Conservation (phyloP, 2,797 vertebrate species). For the Cetoscarus ocellatus region DNA sequence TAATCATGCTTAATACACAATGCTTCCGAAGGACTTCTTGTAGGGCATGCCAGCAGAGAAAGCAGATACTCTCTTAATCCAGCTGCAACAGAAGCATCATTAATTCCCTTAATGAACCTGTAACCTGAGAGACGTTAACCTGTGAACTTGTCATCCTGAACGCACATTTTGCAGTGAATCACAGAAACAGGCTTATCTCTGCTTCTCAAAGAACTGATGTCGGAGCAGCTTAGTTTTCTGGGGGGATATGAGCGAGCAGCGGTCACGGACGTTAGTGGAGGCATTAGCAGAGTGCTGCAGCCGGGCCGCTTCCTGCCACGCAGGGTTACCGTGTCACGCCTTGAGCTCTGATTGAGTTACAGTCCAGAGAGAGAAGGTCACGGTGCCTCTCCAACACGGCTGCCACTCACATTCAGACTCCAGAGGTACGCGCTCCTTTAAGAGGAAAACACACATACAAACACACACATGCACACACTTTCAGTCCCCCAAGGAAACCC, state of each 20-base stretch:
- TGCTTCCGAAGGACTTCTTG: constrained; percentile 51
- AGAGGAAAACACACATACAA: constrained; percentile 51
- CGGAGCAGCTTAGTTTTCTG: constrained; percentile 67
- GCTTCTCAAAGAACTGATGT: constrained; percentile 59
- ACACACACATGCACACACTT: constrained; percentile 29
- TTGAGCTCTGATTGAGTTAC: constrained; percentile 91
- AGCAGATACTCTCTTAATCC: constrained; percentile 79
- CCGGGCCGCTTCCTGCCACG: constrained; percentile 76
- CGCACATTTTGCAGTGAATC: constrained; percentile 77
- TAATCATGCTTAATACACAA: constrained; percentile 56
- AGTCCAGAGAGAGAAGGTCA: constrained; percentile 87
- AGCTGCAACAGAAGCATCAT: constrained; percentile 75
- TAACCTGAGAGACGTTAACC: constrained; percentile 77
- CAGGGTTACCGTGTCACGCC: constrained; percentile 86
- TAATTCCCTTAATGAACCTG: constrained; percentile 83
- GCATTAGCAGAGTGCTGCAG: constrained; percentile 83
- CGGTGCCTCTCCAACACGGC: constrained; percentile 74
- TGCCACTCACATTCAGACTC: constrained; percentile 77
- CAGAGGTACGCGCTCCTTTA: constrained; percentile 56
- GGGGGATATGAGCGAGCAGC: constrained; percentile 83
- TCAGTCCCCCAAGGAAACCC: constrained; percentile 62
- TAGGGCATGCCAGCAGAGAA: constrained; percentile 58
- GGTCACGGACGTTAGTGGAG: constrained; percentile 89
- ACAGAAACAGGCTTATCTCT: constrained; percentile 85
- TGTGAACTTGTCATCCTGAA: constrained; percentile 77